phyloP scores from a whole-genome alignment of 2,113 vertebrate genomes.

The Bos javanicus region DNA sequence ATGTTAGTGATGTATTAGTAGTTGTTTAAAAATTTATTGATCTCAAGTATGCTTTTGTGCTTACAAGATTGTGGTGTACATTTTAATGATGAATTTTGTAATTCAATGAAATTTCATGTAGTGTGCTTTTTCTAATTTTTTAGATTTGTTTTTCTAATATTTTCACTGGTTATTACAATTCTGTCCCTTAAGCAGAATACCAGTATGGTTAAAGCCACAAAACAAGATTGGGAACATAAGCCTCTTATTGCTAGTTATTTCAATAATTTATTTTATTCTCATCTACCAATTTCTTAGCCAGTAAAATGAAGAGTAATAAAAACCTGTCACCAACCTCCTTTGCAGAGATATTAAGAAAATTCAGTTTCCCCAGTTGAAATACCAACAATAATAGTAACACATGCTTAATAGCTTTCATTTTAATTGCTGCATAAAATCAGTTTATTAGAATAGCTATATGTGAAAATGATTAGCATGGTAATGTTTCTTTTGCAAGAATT shows the following conservation, averaged over 20 bases:
- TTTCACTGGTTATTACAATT: not conserved
- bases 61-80: not conserved
- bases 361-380: not conserved
- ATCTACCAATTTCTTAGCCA: slow-evolving; percentile 16
- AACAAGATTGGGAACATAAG: not conserved
- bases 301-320: not conserved
- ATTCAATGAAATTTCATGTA: not conserved
- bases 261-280: not conserved
- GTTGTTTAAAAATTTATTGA: slow-evolving; percentile 13
- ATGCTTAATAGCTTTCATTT: slow-evolving; percentile 15
- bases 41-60: not conserved
- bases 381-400: not conserved
- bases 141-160: slow-evolving; percentile 24
- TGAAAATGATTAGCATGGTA: slow-evolving; percentile 6
- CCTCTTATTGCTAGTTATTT: not conserved
- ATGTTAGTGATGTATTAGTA: not conserved
- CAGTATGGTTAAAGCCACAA: not conserved
- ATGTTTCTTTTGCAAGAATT: slow-evolving; percentile 14
- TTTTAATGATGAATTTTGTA: slow-evolving; percentile 25
- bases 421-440: slow-evolving; percentile 23
- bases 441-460: not conserved
- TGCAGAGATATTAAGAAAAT: not conserved
- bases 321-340: not conserved
- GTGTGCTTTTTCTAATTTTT: slow-evolving; percentile 3
- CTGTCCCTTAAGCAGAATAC: not conserved